These are phyloP conservation scores for Nebria salina DNA, from an alignment of 2,888 invertebrate species.

Conservation along the genomic window DNA sequence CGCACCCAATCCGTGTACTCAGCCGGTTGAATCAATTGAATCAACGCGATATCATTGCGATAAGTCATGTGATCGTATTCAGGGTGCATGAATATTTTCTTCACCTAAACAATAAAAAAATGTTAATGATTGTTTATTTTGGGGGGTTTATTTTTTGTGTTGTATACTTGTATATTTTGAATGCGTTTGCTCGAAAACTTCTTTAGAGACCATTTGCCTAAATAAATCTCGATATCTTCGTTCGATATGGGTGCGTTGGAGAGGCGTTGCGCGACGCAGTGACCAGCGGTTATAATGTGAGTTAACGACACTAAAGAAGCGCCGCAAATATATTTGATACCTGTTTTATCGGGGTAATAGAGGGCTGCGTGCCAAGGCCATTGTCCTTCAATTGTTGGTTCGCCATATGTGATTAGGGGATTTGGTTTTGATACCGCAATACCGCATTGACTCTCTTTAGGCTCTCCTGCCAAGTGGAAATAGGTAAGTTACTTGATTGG, in stretches of 20 bases:
- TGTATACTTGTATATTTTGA: slow-evolving; percentile 56
- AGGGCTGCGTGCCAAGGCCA: slow-evolving; percentile 77
- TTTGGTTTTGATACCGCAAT: slow-evolving; percentile 64
- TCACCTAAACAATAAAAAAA: slow-evolving; percentile 15
- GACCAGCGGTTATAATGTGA: slow-evolving; percentile 59
- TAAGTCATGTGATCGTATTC: slow-evolving; percentile 56
- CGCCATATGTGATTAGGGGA: slow-evolving; percentile 70
- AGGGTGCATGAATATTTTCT: slow-evolving; percentile 56
- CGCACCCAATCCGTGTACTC: slow-evolving; percentile 58
- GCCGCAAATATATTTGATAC: slow-evolving; percentile 59
- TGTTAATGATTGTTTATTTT: background rate
- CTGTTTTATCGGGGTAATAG: slow-evolving; percentile 64
- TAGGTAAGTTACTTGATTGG: background rate
- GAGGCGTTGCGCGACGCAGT: slow-evolving; percentile 57
- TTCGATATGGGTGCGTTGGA: slow-evolving; percentile 52
- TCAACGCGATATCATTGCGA: slow-evolving; percentile 58
- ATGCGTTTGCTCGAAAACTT: slow-evolving; percentile 59
- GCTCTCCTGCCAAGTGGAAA: slow-evolving; percentile 59
- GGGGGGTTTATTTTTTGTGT: background rate
- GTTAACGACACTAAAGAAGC: slow-evolving; percentile 55
- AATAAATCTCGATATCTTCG: slow-evolving; percentile 55
- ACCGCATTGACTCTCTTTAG: slow-evolving; percentile 66
- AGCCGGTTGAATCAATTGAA: slow-evolving; percentile 54
- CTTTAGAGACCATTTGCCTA: slow-evolving; percentile 59
- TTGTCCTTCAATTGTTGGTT: slow-evolving; percentile 69